Evolutionary conservation across 2,888 invertebrate species (phyloP).

Genomic region (Aradus depressus): DNA sequence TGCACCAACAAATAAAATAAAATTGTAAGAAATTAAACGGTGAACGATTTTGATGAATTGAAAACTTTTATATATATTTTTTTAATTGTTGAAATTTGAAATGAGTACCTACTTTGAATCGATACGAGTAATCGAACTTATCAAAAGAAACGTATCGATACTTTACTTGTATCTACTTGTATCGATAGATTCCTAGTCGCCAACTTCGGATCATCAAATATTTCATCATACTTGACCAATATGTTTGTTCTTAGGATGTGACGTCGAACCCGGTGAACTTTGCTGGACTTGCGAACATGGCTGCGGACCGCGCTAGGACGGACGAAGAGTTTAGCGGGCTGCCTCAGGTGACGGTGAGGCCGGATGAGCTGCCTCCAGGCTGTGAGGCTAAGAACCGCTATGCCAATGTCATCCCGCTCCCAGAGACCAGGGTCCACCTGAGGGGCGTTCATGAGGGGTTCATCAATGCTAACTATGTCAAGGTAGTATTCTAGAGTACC

Average conservation of each 20-base stretch:
- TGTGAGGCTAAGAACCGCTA: conserved; percentile 86
- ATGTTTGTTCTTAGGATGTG: conserved; percentile 40
- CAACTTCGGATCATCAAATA: too few species aligned
- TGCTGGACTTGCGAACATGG: conserved; percentile 60
- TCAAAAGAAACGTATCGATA: too few species aligned
- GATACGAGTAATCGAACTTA: too few species aligned
- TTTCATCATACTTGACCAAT: too few species aligned
- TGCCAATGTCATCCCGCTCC: conserved; percentile 88
- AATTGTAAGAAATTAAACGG: too few species aligned
- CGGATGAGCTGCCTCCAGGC: conserved; percentile 74
- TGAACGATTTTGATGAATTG: too few species aligned
- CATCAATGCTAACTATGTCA: conserved; percentile 87
- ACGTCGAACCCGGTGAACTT: conserved; percentile 67
- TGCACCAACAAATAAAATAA: too few species aligned
- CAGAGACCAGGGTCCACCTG: conserved; percentile 76
- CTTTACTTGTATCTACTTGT: too few species aligned
- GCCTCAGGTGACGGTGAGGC: conserved; percentile 62
- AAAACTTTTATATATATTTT: too few species aligned
- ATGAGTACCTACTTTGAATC: too few species aligned
- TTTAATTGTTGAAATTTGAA: too few species aligned
- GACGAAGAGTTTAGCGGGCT: conserved; percentile 72
- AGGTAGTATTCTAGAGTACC: conserved; percentile 45
- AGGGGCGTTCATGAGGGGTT: conserved; percentile 68
- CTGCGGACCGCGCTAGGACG: conserved; percentile 51
- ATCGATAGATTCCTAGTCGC: too few species aligned